Conservation (phyloP, 2,113 vertebrate genomes). For the Coryphaenoides rupestris region DNA sequence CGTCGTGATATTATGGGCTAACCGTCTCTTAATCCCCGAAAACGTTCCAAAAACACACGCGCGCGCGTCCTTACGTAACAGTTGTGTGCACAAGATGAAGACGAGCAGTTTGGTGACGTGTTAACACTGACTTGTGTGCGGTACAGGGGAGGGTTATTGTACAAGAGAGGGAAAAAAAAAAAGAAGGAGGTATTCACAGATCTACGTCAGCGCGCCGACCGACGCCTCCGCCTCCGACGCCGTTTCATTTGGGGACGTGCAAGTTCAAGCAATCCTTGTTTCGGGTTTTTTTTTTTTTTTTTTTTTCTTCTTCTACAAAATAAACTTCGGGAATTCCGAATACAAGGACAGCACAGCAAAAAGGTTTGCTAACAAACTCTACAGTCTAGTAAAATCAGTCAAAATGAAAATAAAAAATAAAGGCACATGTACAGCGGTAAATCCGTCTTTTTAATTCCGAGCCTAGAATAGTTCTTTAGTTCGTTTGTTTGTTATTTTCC, state of each 20-base stretch:
- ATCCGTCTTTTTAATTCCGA: constrained; percentile 20
- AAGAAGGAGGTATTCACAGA: constrained; percentile 44
- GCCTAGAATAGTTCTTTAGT: not conserved
- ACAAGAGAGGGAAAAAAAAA: constrained; percentile 12
- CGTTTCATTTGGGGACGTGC: constrained; percentile 47
- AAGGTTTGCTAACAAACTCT: constrained; percentile 45
- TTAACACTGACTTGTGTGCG: constrained; percentile 32
- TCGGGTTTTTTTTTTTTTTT: constrained; percentile 17
- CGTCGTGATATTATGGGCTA: constrained; percentile 3
- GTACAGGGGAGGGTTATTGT: constrained; percentile 9
- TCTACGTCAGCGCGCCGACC: constrained; percentile 46
- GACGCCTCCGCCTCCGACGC: constrained; percentile 38
- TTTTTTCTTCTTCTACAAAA: constrained; percentile 15
- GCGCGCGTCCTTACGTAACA: constrained; percentile 10
- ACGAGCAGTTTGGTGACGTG: constrained; percentile 13
- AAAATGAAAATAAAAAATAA: constrained; percentile 59
- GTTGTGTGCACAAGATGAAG: constrained; percentile 28
- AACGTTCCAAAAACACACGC: not conserved
- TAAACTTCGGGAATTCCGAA: constrained; percentile 40
- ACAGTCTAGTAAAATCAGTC: constrained; percentile 38
- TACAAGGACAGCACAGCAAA: constrained; percentile 37
- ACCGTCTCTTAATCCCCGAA: not conserved
- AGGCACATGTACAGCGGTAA: constrained; percentile 70
- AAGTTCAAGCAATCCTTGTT: constrained; percentile 48
- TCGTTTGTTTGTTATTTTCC: constrained; percentile 7